Conservation (phyloP, 2,797 vertebrate genomes). For the Dallia pectoralis region DNA sequence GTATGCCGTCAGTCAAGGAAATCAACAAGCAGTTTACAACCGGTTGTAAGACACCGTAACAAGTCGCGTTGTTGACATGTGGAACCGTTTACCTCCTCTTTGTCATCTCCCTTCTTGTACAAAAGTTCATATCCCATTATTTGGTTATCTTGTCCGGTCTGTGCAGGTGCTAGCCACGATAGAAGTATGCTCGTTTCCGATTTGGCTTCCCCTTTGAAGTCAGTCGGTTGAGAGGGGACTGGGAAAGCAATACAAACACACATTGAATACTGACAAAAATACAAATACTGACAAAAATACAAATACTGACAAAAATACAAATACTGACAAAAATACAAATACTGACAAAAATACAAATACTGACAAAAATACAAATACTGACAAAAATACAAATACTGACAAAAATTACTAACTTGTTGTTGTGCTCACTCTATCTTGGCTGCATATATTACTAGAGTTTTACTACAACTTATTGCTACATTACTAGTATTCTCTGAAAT, state of each 20-base stretch:
- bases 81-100: constrained; percentile 85
- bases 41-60: background rate
- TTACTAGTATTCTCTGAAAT: too few relatives aligned
- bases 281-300: too few relatives aligned
- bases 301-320: background rate
- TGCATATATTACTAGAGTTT: background rate
- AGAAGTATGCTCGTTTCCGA: constrained; percentile 97
- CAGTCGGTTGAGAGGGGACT: constrained; percentile 95
- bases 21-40: background rate
- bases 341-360: background rate
- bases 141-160: constrained; percentile 86
- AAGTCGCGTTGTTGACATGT: background rate
- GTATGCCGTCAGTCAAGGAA: background rate
- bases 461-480: background rate
- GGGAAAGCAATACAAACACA: constrained; percentile 33
- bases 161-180: constrained; percentile 90
- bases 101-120: constrained; percentile 92
- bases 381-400: background rate
- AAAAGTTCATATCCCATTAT: constrained; percentile 94
- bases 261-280: background rate
- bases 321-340: background rate
- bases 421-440: background rate
- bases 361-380: background rate
- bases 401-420: too few relatives aligned
- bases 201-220: constrained; percentile 97